These are phyloP conservation scores for Pemphigus obesinymphae DNA, from an alignment of 1,140 invertebrate genomes.

Conservation along the genomic window DNA sequence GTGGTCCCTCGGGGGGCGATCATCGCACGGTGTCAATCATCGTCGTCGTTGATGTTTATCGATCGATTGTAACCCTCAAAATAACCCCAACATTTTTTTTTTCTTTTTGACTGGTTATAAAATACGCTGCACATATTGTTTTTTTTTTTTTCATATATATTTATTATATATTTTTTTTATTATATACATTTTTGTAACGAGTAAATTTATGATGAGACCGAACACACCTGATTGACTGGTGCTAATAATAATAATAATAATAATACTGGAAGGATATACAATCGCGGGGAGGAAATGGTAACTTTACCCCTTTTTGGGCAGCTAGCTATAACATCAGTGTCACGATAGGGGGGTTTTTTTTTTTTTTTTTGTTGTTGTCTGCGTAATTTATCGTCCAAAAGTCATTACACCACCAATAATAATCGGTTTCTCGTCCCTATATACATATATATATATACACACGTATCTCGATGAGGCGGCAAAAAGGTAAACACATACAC, in stretches of 20 bases:
- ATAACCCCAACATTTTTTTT: conserved; percentile 22
- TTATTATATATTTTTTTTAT: background rate
- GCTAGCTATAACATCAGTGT: conserved; percentile 38
- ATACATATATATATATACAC: too few species aligned
- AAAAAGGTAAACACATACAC: conserved; percentile 36
- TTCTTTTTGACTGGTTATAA: conserved; percentile 32
- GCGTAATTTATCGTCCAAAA: conserved; percentile 34
- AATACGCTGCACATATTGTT: conserved; percentile 27
- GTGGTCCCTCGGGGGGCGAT: conserved; percentile 28
- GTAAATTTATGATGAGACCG: conserved; percentile 40
- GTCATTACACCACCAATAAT: conserved; percentile 41
- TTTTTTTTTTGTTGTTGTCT: conserved; percentile 37
- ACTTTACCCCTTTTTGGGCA: conserved; percentile 39
- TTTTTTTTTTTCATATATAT: conserved; percentile 24
- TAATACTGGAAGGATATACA: too few species aligned
- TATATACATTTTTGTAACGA: conserved; percentile 15
- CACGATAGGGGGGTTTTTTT: too few species aligned
- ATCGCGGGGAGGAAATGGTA: conserved; percentile 30
- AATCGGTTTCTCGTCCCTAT: conserved; percentile 40
- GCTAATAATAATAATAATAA: conserved; percentile 25
- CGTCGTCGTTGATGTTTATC: conserved; percentile 41
- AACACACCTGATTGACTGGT: conserved; percentile 41
- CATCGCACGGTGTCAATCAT: conserved; percentile 41
- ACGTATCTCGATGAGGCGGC: conserved; percentile 38
- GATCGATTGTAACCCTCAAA: conserved; percentile 39